Evolutionary conservation across 30 jellyfish, hydroid and myxozoan genomes (phyloP).

Genomic region (Catostylus mosaicus): DNA sequence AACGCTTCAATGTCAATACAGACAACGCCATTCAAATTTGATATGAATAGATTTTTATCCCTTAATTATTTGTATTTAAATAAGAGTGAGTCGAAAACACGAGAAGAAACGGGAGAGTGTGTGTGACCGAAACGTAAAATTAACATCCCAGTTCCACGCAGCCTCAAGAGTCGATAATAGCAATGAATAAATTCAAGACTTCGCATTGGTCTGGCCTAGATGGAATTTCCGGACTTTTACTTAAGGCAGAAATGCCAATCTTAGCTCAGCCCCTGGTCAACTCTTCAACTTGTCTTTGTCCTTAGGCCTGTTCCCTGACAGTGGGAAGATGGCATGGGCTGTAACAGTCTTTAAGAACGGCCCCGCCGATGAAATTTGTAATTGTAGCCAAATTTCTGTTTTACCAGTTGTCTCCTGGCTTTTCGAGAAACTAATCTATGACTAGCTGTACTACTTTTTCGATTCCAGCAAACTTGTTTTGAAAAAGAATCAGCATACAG

Average conservation of each 20-base stretch:
- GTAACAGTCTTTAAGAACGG: conserved; percentile 4
- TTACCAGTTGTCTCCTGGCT: too few relatives aligned
- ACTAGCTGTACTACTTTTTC: too few relatives aligned
- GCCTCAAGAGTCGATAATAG: too few relatives aligned
- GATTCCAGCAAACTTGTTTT: too few relatives aligned
- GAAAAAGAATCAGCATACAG: too few relatives aligned
- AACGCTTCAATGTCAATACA: neutral
- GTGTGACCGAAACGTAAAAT: too few relatives aligned
- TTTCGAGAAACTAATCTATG: too few relatives aligned
- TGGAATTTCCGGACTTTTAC: too few relatives aligned
- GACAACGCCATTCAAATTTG: conserved; percentile 9
- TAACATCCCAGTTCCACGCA: too few relatives aligned
- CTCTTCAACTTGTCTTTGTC: conserved; percentile 6
- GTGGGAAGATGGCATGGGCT: neutral
- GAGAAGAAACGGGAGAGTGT: neutral
- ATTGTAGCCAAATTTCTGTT: neutral
- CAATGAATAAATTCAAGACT: too few relatives aligned
- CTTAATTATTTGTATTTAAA: conserved; percentile 1
- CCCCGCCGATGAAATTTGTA: neutral
- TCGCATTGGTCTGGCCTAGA: too few relatives aligned
- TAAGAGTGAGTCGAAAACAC: neutral
- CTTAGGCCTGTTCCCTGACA: neutral
- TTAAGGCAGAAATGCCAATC: neutral
- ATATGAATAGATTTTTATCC: conserved; percentile 4
- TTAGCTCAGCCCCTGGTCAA: conserved; percentile 25